Evolutionary conservation across 1,140 invertebrate genomes (phyloP).

Genomic region (Drosophila repletoides): DNA sequence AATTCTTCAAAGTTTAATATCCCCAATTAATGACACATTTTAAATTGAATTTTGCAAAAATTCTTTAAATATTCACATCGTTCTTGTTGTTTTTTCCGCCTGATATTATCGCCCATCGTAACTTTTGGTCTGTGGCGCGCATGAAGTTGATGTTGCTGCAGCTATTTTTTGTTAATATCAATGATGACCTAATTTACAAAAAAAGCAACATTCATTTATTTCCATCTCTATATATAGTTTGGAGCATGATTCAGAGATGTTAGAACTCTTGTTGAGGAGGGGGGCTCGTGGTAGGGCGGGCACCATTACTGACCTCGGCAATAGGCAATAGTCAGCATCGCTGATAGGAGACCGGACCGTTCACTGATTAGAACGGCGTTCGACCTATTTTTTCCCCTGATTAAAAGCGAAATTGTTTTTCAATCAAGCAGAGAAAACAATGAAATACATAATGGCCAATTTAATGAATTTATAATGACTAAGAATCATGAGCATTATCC

Average conservation of each 20-base stretch:
- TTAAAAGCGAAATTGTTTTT: constrained; percentile 65
- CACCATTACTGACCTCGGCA: constrained; percentile 64
- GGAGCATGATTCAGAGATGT: constrained; percentile 48
- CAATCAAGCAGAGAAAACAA: constrained; percentile 34
- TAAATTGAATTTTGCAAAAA: constrained; percentile 17
- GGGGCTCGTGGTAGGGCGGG: neutral
- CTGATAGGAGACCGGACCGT: constrained; percentile 17
- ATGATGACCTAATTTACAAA: constrained; percentile 66
- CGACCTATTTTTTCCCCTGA: constrained; percentile 50
- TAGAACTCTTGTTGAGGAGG: neutral
- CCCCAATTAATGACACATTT: constrained; percentile 18
- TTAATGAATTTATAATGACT: constrained; percentile 45
- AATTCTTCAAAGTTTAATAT: neutral
- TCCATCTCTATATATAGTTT: constrained; percentile 8
- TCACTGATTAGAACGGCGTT: constrained; percentile 45
- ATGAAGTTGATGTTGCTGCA: constrained; percentile 41
- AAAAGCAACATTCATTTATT: constrained; percentile 27
- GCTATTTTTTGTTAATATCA: constrained; percentile 22
- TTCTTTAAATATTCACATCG: neutral
- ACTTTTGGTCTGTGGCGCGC: constrained; percentile 36
- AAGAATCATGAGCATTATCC: constrained; percentile 14
- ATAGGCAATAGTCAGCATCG: constrained; percentile 28
- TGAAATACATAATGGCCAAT: constrained; percentile 25
- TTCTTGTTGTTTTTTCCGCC: constrained; percentile 6
- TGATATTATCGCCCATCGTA: constrained; percentile 25